phyloP scores from a whole-genome alignment of 1,140 invertebrate species.

The Drosophila parvula region DNA sequence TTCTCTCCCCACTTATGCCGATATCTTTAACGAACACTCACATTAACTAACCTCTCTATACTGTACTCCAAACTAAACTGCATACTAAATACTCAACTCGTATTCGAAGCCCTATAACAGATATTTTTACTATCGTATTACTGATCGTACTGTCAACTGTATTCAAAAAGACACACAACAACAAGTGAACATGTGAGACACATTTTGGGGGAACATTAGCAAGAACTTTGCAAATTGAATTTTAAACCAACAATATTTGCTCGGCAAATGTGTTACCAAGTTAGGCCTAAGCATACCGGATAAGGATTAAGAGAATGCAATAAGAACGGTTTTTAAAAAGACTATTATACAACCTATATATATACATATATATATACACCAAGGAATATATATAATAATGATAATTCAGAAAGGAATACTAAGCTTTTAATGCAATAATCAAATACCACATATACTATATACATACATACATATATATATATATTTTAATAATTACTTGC shows the following conservation, averaged over 20 bases:
- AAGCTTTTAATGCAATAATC: constrained; percentile 83
- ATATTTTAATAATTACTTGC: constrained; percentile 73
- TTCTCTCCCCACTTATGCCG: constrained; percentile 41
- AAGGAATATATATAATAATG: constrained; percentile 43
- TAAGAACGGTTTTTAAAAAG: constrained; percentile 80
- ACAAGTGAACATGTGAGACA: constrained; percentile 76
- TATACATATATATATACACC: constrained; percentile 43
- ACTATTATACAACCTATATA: constrained; percentile 72
- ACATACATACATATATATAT: constrained; percentile 43
- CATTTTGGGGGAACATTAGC: constrained; percentile 81
- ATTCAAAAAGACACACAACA: constrained; percentile 40
- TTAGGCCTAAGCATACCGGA: constrained; percentile 36
- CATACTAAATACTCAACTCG: constrained; percentile 46
- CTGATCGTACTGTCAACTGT: constrained; percentile 47
- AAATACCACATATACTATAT: constrained; percentile 64
- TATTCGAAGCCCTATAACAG: constrained; percentile 52
- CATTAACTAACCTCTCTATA: constrained; percentile 55
- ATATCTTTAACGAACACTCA: constrained; percentile 57
- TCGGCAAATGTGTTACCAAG: constrained; percentile 71
- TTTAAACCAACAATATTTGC: constrained; percentile 77
- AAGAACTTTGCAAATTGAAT: constrained; percentile 77
- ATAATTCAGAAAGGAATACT: constrained; percentile 64
- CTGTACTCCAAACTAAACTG: constrained; percentile 55
- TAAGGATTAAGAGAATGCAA: constrained; percentile 56
- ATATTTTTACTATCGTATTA: constrained; percentile 69